Conservation (phyloP, 2,113 vertebrate species). For the Loxodonta africana region DNA sequence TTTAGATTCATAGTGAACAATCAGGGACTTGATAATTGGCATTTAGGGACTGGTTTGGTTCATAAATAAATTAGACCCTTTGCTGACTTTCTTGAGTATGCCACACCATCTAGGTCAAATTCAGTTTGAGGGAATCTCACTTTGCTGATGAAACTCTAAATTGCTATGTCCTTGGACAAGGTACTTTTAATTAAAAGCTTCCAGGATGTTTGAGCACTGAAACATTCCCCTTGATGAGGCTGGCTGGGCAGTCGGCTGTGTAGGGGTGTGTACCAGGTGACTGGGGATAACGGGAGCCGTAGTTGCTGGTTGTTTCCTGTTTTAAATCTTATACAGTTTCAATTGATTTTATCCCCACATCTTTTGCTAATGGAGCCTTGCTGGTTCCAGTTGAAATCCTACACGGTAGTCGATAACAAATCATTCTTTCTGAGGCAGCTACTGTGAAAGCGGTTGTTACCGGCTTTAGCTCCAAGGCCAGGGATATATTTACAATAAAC, state of each 20-base stretch:
- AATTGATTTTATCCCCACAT: conserved; percentile 55
- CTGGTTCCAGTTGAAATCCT: conserved; percentile 78
- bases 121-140: conserved; percentile 68
- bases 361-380: conserved; percentile 79
- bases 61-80: conserved; percentile 73
- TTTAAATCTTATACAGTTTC: conserved; percentile 61
- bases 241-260: background rate
- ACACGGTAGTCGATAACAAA: conserved; percentile 77
- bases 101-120: conserved; percentile 53
- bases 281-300: background rate
- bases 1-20: conserved; percentile 55
- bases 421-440: conserved; percentile 77
- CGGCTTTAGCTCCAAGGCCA: conserved; percentile 71
- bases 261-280: background rate
- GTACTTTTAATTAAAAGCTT: conserved; percentile 77
- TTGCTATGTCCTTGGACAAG: conserved; percentile 53
- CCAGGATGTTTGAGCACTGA: background rate
- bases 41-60: conserved; percentile 60
- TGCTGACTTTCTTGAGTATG: conserved; percentile 69
- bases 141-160: conserved; percentile 66
- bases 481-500: conserved; percentile 75
- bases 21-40: conserved; percentile 59
- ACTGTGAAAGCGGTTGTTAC: conserved; percentile 71
- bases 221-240: conserved; percentile 18
- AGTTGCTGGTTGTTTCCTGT: conserved; percentile 8